Evolutionary conservation across 2,113 vertebrate species (phyloP), one percentile per base, ranked within the genome.

Genomic region (Urocitellus parryii): DNA sequence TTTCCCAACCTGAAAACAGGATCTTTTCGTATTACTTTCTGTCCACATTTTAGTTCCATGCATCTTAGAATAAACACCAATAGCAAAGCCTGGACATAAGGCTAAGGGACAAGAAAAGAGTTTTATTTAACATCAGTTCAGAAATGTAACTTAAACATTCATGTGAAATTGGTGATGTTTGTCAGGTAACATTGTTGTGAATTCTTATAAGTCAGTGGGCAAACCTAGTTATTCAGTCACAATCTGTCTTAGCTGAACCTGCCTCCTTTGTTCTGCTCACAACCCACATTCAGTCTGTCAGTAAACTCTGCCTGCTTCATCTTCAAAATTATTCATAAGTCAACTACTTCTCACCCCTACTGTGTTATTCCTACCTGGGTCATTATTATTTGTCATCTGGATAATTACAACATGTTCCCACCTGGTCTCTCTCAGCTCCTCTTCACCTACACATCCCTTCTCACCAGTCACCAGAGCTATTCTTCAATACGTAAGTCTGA

Each of bases 31-130:
- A 98, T 96, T 1, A 98, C 98, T 97, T 98, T 98, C 39, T 99
- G 98, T 93, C 99, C 99, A 63, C 97, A 98, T 5, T 96, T 98
- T 67, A 98, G 96, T 98, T 99, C 99, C 97, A 99, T 93, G 97
- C 98, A 99, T 42, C 99, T 98, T 6, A 99, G 98, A 70, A 98
- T 84, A 90, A 99, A 98, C 2, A 99, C 85, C 94, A 99, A 98
- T 58, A 99, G 24, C 92, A 99, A 97, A 95, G 98, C 98, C 95
- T 99, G 99, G 45, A 99, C 95, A 32, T 99, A 99, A 0, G 99
- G 99, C 99, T 99, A 88, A 27, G 10, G 90, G 32, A 37, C 97
- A 96, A 87, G 20, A 83, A 96, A 24, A 65, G 29, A 58, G 58
- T 85, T 70, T 68, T 16, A 72, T 56, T 58, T 45, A 84, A 77